Conservation (phyloP, 2,113 vertebrate species). For the Aptenodytes forsteri region DNA sequence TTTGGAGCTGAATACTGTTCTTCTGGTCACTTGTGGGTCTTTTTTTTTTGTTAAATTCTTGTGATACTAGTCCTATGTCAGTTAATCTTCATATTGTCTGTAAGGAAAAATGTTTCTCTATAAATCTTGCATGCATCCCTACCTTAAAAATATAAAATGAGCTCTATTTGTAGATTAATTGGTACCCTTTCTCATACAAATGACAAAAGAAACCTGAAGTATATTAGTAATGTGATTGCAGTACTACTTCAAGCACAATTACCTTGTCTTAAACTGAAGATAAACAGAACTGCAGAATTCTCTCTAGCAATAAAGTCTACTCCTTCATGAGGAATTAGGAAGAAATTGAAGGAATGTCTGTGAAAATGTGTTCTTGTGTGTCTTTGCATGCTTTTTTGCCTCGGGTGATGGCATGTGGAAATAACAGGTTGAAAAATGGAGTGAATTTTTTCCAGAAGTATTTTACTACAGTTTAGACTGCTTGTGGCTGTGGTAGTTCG, state of each 20-base stretch:
- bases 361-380: background rate
- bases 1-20: background rate
- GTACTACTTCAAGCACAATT: conserved; percentile 41
- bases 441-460: background rate
- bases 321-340: conserved; percentile 15
- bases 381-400: background rate
- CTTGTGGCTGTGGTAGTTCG: background rate
- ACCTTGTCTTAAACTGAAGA: conserved; percentile 53
- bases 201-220: conserved; percentile 19
- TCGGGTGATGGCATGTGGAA: background rate
- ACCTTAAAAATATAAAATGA: background rate
- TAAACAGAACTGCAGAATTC: conserved; percentile 43
- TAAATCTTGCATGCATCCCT: background rate
- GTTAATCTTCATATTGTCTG: background rate
- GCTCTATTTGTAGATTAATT: background rate
- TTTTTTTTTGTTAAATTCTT: background rate
- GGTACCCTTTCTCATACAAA: conserved; percentile 38
- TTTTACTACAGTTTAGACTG: background rate
- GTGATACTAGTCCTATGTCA: background rate
- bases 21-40: background rate
- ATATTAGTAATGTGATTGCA: conserved; percentile 34
- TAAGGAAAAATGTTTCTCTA: background rate
- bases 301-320: background rate
- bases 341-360: conserved; percentile 28
- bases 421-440: background rate